These are phyloP conservation scores for Erpetoichthys calabaricus DNA, from an alignment of 2,797 vertebrate species.

Conservation along the genomic window DNA sequence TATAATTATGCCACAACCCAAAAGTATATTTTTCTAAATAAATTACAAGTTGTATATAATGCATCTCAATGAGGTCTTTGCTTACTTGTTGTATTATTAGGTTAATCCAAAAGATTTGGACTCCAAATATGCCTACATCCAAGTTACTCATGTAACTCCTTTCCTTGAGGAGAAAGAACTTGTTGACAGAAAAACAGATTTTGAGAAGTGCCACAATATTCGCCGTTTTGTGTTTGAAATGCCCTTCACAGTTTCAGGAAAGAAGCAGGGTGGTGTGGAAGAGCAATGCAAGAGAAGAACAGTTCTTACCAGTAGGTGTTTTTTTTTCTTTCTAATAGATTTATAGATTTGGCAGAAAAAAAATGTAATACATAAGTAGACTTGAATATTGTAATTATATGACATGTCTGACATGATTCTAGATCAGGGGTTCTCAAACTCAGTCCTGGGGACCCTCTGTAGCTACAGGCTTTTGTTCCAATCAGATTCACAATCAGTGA, in stretches of 20 bases:
- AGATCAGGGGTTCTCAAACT: too few relatives aligned
- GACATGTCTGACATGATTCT: too few relatives aligned
- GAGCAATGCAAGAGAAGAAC: slow-evolving; percentile 90
- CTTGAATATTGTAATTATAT: too few relatives aligned
- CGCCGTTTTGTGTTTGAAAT: slow-evolving; percentile 93
- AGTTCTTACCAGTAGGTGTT: slow-evolving; percentile 74
- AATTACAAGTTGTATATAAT: too few relatives aligned
- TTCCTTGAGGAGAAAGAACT: slow-evolving; percentile 90
- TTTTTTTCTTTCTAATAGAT: neutral
- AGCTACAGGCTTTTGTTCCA: too few relatives aligned
- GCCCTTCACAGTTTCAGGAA: slow-evolving; percentile 84
- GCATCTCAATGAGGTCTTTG: too few relatives aligned
- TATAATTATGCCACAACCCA: too few relatives aligned
- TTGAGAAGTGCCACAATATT: slow-evolving; percentile 90
- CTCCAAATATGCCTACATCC: slow-evolving; percentile 92
- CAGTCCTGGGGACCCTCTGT: too few relatives aligned
- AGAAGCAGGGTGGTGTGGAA: slow-evolving; percentile 83
- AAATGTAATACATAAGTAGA: too few relatives aligned
- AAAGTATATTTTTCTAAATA: too few relatives aligned
- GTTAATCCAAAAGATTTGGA: slow-evolving; percentile 94
- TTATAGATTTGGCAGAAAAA: too few relatives aligned
- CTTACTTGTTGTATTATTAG: slow-evolving; percentile 32
- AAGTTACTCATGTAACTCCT: slow-evolving; percentile 85
- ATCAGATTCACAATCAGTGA: too few relatives aligned
- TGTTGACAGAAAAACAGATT: slow-evolving; percentile 85